Conservation (phyloP, 2,113 vertebrate species). For the Xiphorhynchus elegans region DNA sequence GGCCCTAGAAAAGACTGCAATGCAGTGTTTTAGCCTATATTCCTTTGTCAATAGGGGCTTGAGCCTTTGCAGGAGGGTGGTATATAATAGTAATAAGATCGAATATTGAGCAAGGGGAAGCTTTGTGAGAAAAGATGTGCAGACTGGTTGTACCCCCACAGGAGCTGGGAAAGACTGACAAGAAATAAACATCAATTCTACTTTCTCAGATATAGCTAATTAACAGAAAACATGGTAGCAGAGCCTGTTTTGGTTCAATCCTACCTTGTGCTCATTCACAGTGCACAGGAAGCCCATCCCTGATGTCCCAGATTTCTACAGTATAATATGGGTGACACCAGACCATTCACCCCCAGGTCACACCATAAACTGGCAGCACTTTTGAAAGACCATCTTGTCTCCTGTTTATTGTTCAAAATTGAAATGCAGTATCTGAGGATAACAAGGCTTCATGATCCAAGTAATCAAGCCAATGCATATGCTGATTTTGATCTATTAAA, state of each 20-base stretch:
- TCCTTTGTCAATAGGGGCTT: neutral
- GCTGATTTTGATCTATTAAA: constrained; percentile 1
- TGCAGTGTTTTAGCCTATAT: neutral
- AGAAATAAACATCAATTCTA: neutral
- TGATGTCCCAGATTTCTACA: neutral
- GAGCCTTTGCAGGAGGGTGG: neutral
- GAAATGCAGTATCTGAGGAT: neutral
- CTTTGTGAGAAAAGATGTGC: neutral
- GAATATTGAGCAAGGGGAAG: neutral
- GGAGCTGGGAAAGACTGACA: neutral
- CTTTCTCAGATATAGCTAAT: neutral
- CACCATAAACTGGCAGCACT: neutral
- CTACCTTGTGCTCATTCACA: neutral
- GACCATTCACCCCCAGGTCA: neutral
- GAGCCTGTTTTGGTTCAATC: neutral
- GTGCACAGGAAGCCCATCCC: neutral
- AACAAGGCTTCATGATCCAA: neutral
- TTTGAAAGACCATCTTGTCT: neutral
- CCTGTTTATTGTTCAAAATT: neutral
- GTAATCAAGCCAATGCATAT: neutral
- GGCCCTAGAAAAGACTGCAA: constrained; percentile 13
- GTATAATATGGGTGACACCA: neutral
- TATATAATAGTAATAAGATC: neutral
- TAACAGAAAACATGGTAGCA: neutral
- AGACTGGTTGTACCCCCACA: neutral